Evolutionary conservation across 2,888 invertebrate genomes (phyloP), one percentile per base, ranked within the genome.

Genomic region (Xanthostigma xanthostigma): DNA sequence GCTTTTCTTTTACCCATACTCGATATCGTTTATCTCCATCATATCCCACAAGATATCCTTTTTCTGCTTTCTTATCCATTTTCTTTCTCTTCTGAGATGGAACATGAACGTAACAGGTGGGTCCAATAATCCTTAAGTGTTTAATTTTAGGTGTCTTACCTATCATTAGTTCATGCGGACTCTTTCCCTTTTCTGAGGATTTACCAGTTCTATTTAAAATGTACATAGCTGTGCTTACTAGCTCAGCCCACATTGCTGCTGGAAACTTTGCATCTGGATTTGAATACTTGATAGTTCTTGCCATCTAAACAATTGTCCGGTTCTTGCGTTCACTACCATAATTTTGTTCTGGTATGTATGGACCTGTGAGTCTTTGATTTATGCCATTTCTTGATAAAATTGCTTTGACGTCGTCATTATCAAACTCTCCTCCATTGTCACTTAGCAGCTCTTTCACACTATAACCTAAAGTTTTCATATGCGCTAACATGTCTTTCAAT

Each of bases 11-110:
- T 10, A 54, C 14, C 27, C 46, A 59, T 41, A 59, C 51, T 42
- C 57, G 53, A 48, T 55, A 60, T 3, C 57, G 46, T 46, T 57
- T 56, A 50, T 60, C 55, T n/a, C 56, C 57, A 48, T 59, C 57
- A 48, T 59, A 59, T 45, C 59, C 57, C 17, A 58, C 54, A 8
- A 60, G 51, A 50, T 54, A 52, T 38, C 58, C 57, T 45, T 53
- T 51, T n/a, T 55, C 46, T 27, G 57, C 58, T 42, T 60, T 60
- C 37, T 50, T 44, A 44, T 58, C 58, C 56, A 57, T 56, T 49
- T 60, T 61, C 41, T 46, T 47, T 44, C 57, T 50, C 40, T 55
- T 55, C 44, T 56, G 53, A 39, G 49, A 53, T 17, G 57, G 54
- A 44, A 58, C 44, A 50, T 60, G 57, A 17, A 51, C 53, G 50